Base-by-base conservation (phyloP, 2,797 vertebrate genomes). In the Intellagama lesueurii region DNA sequence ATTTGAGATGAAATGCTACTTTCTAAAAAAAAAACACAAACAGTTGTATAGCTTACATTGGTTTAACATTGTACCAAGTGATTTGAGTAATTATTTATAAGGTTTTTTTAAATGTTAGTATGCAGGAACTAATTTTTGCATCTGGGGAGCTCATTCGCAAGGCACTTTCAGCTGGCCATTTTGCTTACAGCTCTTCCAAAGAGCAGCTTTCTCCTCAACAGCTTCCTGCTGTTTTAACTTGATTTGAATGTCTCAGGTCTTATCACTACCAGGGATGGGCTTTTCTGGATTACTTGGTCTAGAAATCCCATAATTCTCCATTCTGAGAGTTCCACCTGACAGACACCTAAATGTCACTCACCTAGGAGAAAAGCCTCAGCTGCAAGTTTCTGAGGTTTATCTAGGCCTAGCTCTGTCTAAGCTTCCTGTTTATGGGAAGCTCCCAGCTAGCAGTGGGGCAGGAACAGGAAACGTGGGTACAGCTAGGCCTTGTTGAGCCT, bases 1-100 rank as follows among this genome's bases (percentile, higher is more conserved):
- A 52, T 90, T 76, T 77, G 0, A 69, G 81, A 44, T 79, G 78
- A 94, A 94, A 94, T 90, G 88, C 49, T 66, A 52, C 73, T 76
- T 73, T 14, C 14, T 32, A 5, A 35, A 64, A 80, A 68, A 47
- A 70, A 52, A 2, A 60, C 40, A 40, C 1, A 40, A 40, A 70
- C 26, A 70, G 90, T 89, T 91, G 76, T 60, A 40, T 44, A 75
- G 44, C 35, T 81, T 76, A 40, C 60, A 76, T 9, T 17, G 19
- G 52, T 32, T 52, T 72, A 26, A 35, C 72, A 11, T 32, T 68
- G 85, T 77, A 52, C 78, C 78, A 66, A 73, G n/a, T 28, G 35
- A 66, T 72, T 4, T 56, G 73, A 83, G 44, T 78, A 64, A 22
- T 44, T 86, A 68, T 80, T 85, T 86, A 64, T 60, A 81, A 35